Conservation (phyloP, 2,113 vertebrate species). For the Raja brachyura region DNA sequence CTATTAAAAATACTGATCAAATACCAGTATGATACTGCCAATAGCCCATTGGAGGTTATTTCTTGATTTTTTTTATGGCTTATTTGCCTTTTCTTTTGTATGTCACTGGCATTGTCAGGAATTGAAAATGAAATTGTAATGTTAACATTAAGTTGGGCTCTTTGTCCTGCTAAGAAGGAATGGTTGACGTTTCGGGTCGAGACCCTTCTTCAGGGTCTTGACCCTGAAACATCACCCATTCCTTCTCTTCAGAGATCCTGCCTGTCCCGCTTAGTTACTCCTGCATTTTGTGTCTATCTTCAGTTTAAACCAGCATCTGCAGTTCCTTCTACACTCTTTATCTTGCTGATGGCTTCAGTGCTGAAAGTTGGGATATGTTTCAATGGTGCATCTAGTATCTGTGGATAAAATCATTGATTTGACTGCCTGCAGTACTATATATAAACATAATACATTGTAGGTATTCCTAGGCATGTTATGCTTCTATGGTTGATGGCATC, state of each 20-base stretch:
- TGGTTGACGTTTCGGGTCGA: too few species aligned
- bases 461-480: not conserved
- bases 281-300: too few species aligned
- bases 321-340: too few species aligned
- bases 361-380: not conserved
- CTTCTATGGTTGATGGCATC: not conserved
- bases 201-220: too few species aligned
- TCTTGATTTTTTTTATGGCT: not conserved
- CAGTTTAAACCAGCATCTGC: too few species aligned
- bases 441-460: not conserved
- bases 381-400: not conserved
- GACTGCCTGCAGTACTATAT: not conserved
- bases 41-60: not conserved
- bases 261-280: too few species aligned
- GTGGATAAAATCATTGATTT: not conserved
- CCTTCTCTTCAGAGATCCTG: too few species aligned
- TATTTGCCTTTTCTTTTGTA: not conserved
- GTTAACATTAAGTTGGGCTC: not conserved
- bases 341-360: not conserved
- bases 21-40: not conserved
- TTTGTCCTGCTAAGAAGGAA: too few species aligned
- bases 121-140: not conserved
- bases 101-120: not conserved
- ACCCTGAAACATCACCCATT: too few species aligned
- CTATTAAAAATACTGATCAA: not conserved